A percentile compares a stretch with the other conserved stretches of the same genome.
These are phyloP conservation scores for Varecia variegata DNA, from an alignment of 2,797 vertebrate genomes.

Conservation along the genomic window DNA sequence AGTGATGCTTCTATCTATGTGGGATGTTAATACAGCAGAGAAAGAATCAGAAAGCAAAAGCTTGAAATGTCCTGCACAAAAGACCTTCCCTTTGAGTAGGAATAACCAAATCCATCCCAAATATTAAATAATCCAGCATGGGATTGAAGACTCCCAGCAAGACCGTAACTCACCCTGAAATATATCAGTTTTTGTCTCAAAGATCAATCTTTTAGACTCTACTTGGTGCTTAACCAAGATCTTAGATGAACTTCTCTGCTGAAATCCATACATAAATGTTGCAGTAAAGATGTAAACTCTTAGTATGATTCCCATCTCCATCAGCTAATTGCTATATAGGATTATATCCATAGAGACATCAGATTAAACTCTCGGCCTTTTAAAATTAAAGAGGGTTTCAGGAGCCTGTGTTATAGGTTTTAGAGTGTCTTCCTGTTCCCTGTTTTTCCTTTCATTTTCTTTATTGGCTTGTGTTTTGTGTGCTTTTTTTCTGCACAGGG, in stretches of 20 bases:
- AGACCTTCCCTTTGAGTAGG: neutral
- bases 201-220: neutral
- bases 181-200: neutral
- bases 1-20: neutral
- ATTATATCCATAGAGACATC: neutral
- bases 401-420: neutral
- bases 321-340: neutral
- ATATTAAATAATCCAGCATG: conserved; percentile 9
- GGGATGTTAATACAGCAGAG: neutral
- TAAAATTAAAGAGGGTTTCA: neutral
- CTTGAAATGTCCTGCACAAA: neutral
- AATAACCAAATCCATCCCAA: neutral
- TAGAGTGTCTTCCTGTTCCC: neutral
- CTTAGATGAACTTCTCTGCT: neutral
- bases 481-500: conserved; percentile 86
- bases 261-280: neutral
- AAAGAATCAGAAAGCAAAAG: neutral
- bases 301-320: neutral
- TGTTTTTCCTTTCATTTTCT: conserved; percentile 21
- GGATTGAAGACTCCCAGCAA: neutral
- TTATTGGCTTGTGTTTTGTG: neutral
- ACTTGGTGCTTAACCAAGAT: neutral
- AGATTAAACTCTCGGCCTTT: neutral
- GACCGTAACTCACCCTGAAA: neutral
- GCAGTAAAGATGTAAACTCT: neutral